A percentile compares a stretch with the other conserved stretches of the same genome.
Evolutionary conservation across 2,797 vertebrate species (phyloP).

Genomic region (Chlorospingus semifuscus): DNA sequence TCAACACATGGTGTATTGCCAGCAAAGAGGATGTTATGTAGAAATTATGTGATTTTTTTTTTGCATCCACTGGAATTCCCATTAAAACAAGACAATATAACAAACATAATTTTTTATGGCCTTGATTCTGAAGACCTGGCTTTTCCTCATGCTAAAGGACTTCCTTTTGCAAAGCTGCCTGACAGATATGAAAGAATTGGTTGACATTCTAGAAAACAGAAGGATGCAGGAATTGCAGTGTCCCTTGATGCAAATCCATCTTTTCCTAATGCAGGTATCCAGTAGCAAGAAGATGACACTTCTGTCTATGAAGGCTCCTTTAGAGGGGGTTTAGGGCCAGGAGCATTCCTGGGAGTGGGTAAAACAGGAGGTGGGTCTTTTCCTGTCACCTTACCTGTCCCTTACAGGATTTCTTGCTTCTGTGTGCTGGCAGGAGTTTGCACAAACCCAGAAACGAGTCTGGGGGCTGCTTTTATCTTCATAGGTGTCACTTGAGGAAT

Average conservation of each 20-base stretch:
- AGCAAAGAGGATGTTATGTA: background rate
- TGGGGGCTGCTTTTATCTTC: background rate
- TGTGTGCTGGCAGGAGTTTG: background rate
- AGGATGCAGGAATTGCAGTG: background rate
- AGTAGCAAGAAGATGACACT: background rate
- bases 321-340: background rate
- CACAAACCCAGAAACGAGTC: background rate
- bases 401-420: background rate
- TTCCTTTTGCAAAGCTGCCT: background rate
- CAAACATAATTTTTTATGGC: background rate
- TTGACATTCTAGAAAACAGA: background rate
- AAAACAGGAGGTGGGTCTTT: background rate
- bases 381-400: background rate
- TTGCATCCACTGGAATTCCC: background rate
- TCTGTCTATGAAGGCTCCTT: background rate
- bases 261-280: background rate
- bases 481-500: background rate
- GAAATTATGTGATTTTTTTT: background rate
- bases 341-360: background rate
- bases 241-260: background rate
- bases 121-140: background rate
- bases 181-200: background rate
- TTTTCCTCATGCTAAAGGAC: background rate
- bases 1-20: fast-evolving
- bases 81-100: background rate